phyloP scores from a whole-genome alignment of 2,113 vertebrate species.

The Garra rufa region DNA sequence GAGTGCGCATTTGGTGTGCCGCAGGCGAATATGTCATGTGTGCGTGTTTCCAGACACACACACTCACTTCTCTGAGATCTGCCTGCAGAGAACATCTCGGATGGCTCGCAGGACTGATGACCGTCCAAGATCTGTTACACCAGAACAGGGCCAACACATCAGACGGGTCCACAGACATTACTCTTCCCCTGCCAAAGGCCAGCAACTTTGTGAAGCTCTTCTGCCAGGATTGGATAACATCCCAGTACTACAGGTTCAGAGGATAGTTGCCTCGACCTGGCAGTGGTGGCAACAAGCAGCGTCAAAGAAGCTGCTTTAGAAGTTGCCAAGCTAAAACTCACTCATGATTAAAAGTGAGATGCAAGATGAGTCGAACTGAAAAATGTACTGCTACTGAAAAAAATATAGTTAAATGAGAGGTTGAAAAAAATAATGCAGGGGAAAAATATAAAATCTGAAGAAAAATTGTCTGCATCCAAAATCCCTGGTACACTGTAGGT shows the following conservation, averaged over 20 bases:
- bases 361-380: neutral
- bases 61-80: neutral
- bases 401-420: neutral
- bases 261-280: neutral
- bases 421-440: no score
- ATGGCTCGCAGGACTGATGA: constrained; percentile 1
- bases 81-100: neutral
- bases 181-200: constrained; percentile 15
- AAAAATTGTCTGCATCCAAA: no score
- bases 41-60: neutral
- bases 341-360: constrained; percentile 24
- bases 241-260: neutral
- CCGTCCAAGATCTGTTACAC: neutral
- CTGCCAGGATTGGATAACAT: neutral
- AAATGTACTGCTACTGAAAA: neutral
- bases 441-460: neutral
- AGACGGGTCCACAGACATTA: neutral
- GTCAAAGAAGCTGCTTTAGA: neutral
- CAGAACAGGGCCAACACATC: neutral
- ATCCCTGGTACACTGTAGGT: no score
- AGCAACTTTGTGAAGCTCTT: neutral
- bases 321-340: neutral
- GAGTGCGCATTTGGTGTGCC: neutral
- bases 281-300: neutral
- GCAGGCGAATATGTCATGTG: neutral